Conservation (phyloP, 2,888 invertebrate genomes). For the Dryomyza anilis region DNA sequence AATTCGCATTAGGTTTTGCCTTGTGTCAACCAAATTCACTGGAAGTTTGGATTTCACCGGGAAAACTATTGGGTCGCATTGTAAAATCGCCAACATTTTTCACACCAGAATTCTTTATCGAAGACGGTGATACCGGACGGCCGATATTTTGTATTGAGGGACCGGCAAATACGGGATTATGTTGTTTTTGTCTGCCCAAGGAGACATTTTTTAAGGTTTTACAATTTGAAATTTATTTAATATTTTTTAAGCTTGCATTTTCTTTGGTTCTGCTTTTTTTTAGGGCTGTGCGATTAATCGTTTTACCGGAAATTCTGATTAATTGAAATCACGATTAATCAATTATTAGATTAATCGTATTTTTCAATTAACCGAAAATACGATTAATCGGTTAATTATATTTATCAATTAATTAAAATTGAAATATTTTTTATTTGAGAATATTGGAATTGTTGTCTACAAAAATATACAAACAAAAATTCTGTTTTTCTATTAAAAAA, state of each 20-base stretch:
- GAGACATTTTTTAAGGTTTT: constrained; percentile 55
- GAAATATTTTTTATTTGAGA: too few relatives aligned
- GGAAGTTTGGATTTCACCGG: constrained; percentile 75
- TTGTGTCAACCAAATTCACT: constrained; percentile 72
- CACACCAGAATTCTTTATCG: constrained; percentile 71
- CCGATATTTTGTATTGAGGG: constrained; percentile 74
- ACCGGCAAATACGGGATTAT: constrained; percentile 66
- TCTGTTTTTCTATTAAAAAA: too few relatives aligned
- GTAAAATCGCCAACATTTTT: constrained; percentile 72
- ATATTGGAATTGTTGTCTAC: too few relatives aligned
- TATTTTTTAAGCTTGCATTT: background rate
- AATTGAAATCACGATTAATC: too few relatives aligned
- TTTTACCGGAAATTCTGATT: too few relatives aligned
- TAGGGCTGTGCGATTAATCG: too few relatives aligned
- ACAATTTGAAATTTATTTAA: too few relatives aligned
- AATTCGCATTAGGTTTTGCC: constrained; percentile 73
- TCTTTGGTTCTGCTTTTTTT: background rate
- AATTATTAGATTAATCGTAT: too few relatives aligned
- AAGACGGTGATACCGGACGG: constrained; percentile 68
- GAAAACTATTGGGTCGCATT: constrained; percentile 72
- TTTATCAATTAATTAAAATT: too few relatives aligned
- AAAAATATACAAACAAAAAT: too few relatives aligned
- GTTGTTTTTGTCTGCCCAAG: constrained; percentile 62
- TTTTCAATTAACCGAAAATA: too few relatives aligned
- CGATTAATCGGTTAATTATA: too few relatives aligned